A percentile compares a stretch with the other conserved stretches of the same genome.
These are phyloP conservation scores for Egretta garzetta DNA, from an alignment of 2,113 vertebrate genomes.

Conservation along the genomic window DNA sequence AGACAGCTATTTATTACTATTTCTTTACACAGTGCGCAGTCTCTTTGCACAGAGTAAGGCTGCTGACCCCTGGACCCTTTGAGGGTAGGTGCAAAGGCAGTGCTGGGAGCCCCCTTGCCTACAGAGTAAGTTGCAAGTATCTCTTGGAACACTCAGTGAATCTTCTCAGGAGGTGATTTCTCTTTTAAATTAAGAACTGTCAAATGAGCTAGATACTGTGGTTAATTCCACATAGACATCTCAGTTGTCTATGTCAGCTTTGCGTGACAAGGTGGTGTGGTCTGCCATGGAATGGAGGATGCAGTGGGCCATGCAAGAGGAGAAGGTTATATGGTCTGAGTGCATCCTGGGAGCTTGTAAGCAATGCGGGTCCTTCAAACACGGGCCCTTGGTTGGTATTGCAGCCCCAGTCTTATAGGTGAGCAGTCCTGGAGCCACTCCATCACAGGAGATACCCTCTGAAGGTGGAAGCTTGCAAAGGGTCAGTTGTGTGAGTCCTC, in stretches of 20 bases:
- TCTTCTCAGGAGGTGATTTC: background rate
- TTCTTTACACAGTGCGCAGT: background rate
- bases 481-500: background rate
- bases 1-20: background rate
- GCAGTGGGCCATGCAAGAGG: background rate
- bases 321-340: background rate
- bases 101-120: rapidly evolving
- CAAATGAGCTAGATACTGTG: background rate
- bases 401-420: background rate
- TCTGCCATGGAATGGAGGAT: background rate
- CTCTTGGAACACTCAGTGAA: background rate
- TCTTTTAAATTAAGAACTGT: background rate
- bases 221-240: background rate
- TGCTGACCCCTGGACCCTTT: background rate
- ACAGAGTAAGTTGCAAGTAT: background rate
- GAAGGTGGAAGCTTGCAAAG: background rate
- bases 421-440: rapidly evolving
- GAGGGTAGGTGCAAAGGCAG: background rate
- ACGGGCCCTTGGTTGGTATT: rapidly evolving
- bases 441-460: background rate
- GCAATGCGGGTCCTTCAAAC: rapidly evolving
- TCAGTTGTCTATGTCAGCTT: background rate
- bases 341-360: background rate
- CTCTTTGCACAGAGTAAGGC: background rate
- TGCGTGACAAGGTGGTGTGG: background rate